phyloP scores from a whole-genome alignment of 1,140 invertebrate genomes.

The Neuroterus valhalla region DNA sequence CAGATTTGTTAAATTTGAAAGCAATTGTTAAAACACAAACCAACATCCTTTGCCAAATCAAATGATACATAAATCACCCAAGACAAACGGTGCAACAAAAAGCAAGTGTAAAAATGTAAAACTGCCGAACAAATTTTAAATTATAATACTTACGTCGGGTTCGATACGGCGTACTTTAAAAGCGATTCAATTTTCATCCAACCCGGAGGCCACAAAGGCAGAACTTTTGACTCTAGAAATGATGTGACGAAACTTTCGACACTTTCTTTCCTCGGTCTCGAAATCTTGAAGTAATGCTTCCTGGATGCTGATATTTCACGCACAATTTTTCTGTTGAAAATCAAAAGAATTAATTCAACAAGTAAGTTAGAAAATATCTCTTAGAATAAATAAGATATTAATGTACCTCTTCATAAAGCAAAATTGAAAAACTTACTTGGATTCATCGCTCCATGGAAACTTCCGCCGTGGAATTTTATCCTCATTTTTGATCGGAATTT shows the following conservation, averaged over 20 bases:
- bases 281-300: constrained; percentile 65
- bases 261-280: constrained; percentile 75
- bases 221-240: constrained; percentile 76
- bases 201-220: constrained; percentile 77
- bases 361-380: neutral
- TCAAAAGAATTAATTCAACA: constrained; percentile 12
- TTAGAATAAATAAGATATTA: too few species aligned
- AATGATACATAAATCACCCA: too few species aligned
- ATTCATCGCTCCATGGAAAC: constrained; percentile 77
- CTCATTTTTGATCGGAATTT: constrained; percentile 59
- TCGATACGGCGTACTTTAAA: constrained; percentile 61
- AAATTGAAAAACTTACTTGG: constrained; percentile 71
- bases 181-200: constrained; percentile 74
- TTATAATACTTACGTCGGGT: constrained; percentile 62
- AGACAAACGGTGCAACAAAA: neutral
- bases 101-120: constrained; percentile 18
- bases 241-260: constrained; percentile 76
- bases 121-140: neutral
- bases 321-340: constrained; percentile 61
- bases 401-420: constrained; percentile 39
- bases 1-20: constrained; percentile 3
- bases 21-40: constrained; percentile 23
- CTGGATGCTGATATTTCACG: constrained; percentile 62
- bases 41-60: neutral
- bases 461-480: constrained; percentile 76